A percentile compares a stretch with the other conserved stretches of the same genome.
Conservation (phyloP, 1,140 invertebrate genomes). For the Magallana angulata region DNA sequence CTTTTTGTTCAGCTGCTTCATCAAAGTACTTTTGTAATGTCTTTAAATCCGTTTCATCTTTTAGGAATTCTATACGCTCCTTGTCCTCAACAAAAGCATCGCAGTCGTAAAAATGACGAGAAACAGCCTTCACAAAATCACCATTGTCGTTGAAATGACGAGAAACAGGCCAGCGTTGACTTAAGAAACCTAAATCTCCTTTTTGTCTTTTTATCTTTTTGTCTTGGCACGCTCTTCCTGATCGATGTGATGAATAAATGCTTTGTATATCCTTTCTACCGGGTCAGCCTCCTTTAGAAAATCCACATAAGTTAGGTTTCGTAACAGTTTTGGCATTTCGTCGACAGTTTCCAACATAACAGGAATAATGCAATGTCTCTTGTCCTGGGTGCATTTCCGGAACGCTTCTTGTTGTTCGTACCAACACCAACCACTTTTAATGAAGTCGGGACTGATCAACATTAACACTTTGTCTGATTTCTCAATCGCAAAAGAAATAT, state of each 20-base stretch:
- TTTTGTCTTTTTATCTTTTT: too few species aligned
- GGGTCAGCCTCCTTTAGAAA: slow-evolving; percentile 9
- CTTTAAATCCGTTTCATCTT: background rate
- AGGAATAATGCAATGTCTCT: slow-evolving; percentile 8
- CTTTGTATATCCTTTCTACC: background rate
- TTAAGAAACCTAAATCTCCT: too few species aligned
- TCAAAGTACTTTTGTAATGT: background rate
- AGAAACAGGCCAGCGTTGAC: too few species aligned
- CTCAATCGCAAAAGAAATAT: background rate
- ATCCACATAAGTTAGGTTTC: slow-evolving; percentile 14
- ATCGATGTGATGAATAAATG: background rate
- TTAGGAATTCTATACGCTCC: background rate
- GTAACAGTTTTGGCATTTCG: background rate
- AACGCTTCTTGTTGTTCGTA: slow-evolving; percentile 3
- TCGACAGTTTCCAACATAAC: background rate
- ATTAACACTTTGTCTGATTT: background rate
- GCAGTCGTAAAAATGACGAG: too few species aligned
- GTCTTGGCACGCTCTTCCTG: too few species aligned
- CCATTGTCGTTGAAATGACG: background rate
- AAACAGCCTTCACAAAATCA: background rate
- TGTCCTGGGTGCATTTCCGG: background rate
- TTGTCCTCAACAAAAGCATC: background rate
- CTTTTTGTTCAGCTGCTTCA: background rate
- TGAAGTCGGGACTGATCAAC: background rate
- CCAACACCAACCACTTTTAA: slow-evolving; percentile 29